Percentiles rank a stretch among this genome's conserved stretches.
These are phyloP conservation scores for Nasonia vitripennis DNA, from an alignment of 1,140 invertebrate species.

Conservation along the genomic window DNA sequence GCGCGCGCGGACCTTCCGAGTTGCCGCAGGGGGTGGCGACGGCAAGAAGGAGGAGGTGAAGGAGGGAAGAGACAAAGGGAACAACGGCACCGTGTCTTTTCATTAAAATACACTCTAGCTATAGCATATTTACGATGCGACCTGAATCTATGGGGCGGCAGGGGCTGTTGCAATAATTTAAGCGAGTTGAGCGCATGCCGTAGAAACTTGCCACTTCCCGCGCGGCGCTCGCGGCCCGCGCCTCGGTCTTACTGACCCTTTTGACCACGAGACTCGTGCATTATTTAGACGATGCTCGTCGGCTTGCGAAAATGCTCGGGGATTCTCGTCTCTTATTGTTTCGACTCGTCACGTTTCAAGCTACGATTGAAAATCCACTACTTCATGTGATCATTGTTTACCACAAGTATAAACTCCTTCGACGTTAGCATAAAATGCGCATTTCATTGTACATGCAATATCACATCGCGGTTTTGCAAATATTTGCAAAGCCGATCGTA, in stretches of 20 bases:
- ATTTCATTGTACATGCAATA: background rate
- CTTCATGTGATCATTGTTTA: too few relatives aligned
- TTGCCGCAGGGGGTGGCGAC: background rate
- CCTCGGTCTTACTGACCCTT: background rate
- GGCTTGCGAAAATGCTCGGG: background rate
- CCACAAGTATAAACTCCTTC: too few relatives aligned
- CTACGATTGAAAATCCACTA: too few relatives aligned
- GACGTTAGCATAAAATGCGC: background rate
- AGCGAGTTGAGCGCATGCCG: background rate
- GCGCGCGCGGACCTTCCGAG: background rate
- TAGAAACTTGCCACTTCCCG: slow-evolving; percentile 11
- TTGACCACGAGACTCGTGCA: background rate
- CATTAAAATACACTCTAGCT: background rate
- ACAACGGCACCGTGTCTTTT: background rate
- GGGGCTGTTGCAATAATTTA: slow-evolving; percentile 9
- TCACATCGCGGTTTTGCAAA: background rate
- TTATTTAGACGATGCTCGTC: background rate
- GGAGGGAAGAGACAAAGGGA: background rate
- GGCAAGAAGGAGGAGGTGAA: background rate
- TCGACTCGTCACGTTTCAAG: background rate
- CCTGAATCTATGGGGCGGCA: background rate
- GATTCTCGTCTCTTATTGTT: background rate
- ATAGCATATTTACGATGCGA: slow-evolving; percentile 10
- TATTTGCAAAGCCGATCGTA: background rate
- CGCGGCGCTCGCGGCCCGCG: background rate